Evolutionary conservation across 2,797 vertebrate genomes (phyloP), one percentile per base, ranked within the genome.

Genomic region (Simalia tracyae): DNA sequence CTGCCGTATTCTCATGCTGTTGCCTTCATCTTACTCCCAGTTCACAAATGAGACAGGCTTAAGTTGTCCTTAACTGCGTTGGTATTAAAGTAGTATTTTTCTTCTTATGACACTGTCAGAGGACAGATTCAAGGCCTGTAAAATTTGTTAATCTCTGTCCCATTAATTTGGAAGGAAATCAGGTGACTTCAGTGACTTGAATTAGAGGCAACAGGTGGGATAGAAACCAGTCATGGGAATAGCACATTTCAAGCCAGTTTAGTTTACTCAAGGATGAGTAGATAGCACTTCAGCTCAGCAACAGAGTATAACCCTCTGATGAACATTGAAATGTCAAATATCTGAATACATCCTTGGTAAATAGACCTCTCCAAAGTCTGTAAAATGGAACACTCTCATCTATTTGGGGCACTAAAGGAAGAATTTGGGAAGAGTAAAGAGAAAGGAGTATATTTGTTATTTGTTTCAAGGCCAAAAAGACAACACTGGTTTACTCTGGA

Each of bases 391-490:
- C 56, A 68, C 64, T 95, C 28, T 89, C 8, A 3, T 85, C 5
- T 85, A 28, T 85, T 85, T 87, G 24, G 84, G 59, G 24, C 0
- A 9, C 57, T 89, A 54, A 28, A 56, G 50, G 9, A 63, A 11
- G 56, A 2, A 36, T 12, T 8, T 87, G 6, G 84, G 26, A 6
- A 2, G 76, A 61, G 61, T 68, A 1, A 24, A 9, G 81, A 5
- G 22, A 14, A 1, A 85, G 26, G 85, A 42, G 3, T 90, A 28
- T n/a, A 11, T 1, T 14, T 91, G 46, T 92, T 87, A 54, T 93
- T 93, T 92, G 22, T 10, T 94, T 93, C 84, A 87, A 91, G 89
- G 6, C 22, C 89, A 5, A 91, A 92, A 60, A 91, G 93, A 91
- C 19, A 86, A 92, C 76, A 2, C 2, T 85, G 5, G 86, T 10